A percentile compares a stretch with the other conserved stretches of the same genome.
Conservation (phyloP, 2,888 invertebrate species). For the Gymnocheta viridis region DNA sequence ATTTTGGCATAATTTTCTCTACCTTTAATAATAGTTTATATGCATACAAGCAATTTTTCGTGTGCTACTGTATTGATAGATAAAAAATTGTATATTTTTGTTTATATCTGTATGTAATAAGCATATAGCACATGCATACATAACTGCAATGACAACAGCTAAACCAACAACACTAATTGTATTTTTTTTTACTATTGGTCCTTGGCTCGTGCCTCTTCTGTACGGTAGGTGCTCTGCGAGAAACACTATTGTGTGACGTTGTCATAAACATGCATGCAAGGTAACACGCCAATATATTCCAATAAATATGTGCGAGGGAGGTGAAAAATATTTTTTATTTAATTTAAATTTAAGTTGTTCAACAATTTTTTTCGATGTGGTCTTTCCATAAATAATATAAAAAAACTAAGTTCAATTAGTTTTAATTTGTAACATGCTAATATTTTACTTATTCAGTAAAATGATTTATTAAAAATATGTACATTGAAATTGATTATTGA, state of each 20-base stretch:
- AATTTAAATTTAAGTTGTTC: too few relatives aligned
- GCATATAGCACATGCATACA: slow-evolving; percentile 4
- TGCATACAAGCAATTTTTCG: neutral
- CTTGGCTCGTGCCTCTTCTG: slow-evolving; percentile 57
- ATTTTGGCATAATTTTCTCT: slow-evolving; percentile 40
- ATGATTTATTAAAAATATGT: too few relatives aligned
- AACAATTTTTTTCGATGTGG: too few relatives aligned
- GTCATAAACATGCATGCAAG: slow-evolving; percentile 28
- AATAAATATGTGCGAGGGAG: neutral
- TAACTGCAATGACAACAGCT: slow-evolving; percentile 37
- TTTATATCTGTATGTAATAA: neutral
- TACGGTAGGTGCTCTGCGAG: slow-evolving; percentile 29
- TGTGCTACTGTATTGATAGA: neutral
- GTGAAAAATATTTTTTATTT: too few relatives aligned
- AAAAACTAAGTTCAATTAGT: too few relatives aligned
- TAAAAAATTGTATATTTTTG: slow-evolving; percentile 13
- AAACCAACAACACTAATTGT: slow-evolving; percentile 68
- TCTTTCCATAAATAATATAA: too few relatives aligned
- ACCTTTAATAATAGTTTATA: slow-evolving; percentile 36
- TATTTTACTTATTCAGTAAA: too few relatives aligned
- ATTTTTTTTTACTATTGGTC: slow-evolving; percentile 59
- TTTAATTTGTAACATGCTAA: too few relatives aligned
- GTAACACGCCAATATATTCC: slow-evolving; percentile 15
- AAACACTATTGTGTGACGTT: slow-evolving; percentile 17
- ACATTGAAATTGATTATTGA: too few relatives aligned